Evolutionary conservation across 2,888 invertebrate genomes (phyloP), one percentile per base, ranked within the genome.

Genomic region (Diachrysia chrysitis): DNA sequence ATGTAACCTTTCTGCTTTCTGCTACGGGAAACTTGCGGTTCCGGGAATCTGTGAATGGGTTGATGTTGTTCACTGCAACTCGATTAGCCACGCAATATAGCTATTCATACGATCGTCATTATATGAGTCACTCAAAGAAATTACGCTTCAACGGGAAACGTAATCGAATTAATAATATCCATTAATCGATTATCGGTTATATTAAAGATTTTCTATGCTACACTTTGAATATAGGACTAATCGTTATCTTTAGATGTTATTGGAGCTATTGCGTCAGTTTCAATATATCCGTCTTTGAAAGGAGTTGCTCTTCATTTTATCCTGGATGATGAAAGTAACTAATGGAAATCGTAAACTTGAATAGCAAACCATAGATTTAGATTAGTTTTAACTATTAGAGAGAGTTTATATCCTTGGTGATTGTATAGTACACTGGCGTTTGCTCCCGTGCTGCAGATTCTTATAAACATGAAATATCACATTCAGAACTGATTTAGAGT

Each of bases 1-100:
- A 55, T n/a, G 12, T 9, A 0, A 16, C 58, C 23, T 63, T 61
- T 25, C 16, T n/a, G 1, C 23, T 63, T 61, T 25, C 16, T n/a
- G 1, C 51, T 63, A 62, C 29, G 69, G 74, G 66, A 75, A 78
- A 65, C 56, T 35, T 66, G 12, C 17, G 56, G 78, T 87, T 80
- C 85, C 84, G 82, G 85, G 85, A 86, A 82, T 58, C 48, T 58
- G 9, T 74, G 81, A 78, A 76, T 68, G 62, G 55, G 55, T 67
- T 70, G 37, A 66, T 71, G 64, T 55, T 23, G 19, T 69, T 71
- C 56, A 71, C 65, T 37, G 55, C 54, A 0, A 32, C 46, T 42
- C 57, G 63, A 81, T 79, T 81, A 73, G 69, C 61, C 58, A 79
- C 68, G 79, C 76, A 59, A 66, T 76, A 62, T 67, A 57, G 54